Evolutionary conservation across 2,797 vertebrate species (phyloP).

Genomic region (Enteromius afrohamiltoni): DNA sequence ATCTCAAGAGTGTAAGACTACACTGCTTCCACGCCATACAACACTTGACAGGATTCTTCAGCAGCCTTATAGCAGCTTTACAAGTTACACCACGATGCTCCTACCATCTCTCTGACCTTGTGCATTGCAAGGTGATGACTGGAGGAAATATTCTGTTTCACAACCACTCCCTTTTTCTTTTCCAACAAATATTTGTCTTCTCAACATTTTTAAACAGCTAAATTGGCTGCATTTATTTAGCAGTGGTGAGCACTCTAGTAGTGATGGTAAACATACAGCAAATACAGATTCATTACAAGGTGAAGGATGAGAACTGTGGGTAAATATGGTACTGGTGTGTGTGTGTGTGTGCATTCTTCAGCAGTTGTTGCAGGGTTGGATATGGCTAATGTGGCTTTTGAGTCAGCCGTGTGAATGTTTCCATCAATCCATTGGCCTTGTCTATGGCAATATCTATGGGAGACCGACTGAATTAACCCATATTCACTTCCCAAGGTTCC

Average conservation of each 20-base stretch:
- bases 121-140: neutral
- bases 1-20: conserved; percentile 35
- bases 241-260: neutral
- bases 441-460: conserved; percentile 43
- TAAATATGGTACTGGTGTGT: neutral
- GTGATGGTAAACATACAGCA: neutral
- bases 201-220: neutral
- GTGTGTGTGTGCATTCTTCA: conserved; percentile 16
- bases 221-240: neutral
- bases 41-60: conserved; percentile 58
- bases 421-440: conserved; percentile 57
- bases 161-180: conserved; percentile 22
- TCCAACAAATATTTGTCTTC: conserved; percentile 43
- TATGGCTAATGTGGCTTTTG: conserved; percentile 47
- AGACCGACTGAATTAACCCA: conserved; percentile 44
- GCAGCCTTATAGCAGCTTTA: conserved; percentile 39
- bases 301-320: neutral
- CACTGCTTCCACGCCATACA: conserved; percentile 44
- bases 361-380: conserved; percentile 60
- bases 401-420: conserved; percentile 53
- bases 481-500: conserved; percentile 34
- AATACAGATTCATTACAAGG: neutral
- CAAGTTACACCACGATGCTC: conserved; percentile 28
- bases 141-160: conserved; percentile 44
- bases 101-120: conserved; percentile 28